Evolutionary conservation across 2,113 vertebrate genomes (phyloP).

Genomic region (Collichthys lucidus): DNA sequence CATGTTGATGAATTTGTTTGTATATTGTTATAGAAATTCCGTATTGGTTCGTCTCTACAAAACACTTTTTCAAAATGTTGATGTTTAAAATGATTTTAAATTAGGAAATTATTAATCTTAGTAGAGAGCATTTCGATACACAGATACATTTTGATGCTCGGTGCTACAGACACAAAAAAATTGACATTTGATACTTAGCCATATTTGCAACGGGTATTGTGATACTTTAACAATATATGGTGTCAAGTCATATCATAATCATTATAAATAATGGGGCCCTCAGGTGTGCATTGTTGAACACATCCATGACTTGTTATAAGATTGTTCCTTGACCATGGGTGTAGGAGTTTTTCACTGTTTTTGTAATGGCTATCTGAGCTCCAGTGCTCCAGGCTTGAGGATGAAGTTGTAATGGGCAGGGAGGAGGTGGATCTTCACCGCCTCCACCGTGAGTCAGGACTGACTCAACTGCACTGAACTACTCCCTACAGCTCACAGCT

Average conservation of each 20-base stretch:
- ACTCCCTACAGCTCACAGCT: conserved; percentile 76
- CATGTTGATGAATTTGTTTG: too few relatives aligned
- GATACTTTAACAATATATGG: neutral
- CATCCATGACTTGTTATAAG: conserved; percentile 10
- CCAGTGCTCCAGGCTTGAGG: conserved; percentile 57
- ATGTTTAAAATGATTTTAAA: neutral
- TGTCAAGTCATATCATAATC: neutral
- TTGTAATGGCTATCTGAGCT: conserved; percentile 58
- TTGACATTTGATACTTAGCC: neutral
- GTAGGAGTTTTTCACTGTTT: conserved; percentile 57
- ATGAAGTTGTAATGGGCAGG: conserved; percentile 72
- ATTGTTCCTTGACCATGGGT: conserved; percentile 39
- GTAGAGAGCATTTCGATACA: neutral
- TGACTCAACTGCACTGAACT: conserved; percentile 80
- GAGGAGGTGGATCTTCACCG: conserved; percentile 78
- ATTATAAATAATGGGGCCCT: neutral
- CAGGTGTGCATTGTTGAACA: neutral
- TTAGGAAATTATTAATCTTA: neutral
- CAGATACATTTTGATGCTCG: neutral
- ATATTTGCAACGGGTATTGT: neutral
- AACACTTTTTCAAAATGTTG: neutral
- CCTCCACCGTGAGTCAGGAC: conserved; percentile 78
- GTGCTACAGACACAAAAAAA: neutral
- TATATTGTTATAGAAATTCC: too few relatives aligned
- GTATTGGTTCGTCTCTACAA: too few relatives aligned